Base-by-base conservation (phyloP, 2,888 invertebrate genomes). In the Acrocyrtus sp. region DNA sequence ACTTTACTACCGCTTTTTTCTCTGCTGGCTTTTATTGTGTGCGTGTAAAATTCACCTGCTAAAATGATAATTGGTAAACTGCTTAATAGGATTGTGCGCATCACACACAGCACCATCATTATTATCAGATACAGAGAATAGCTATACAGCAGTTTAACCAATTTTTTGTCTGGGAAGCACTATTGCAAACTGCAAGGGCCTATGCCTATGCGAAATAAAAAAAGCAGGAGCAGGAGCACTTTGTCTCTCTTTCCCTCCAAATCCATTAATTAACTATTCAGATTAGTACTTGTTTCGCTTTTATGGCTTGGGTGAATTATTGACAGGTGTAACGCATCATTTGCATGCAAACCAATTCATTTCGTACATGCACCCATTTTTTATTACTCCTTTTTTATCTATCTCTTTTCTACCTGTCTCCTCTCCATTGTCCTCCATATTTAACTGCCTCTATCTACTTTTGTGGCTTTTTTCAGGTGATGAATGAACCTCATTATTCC, bases 301-400 rank as follows among this genome's bases (percentile, higher is more conserved):
- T 47, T 56, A 19, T 45, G 22, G 26, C 39, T 29, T 17, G n/a
- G 61, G 70, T 70, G 57, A 70, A 63, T 70, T 70, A 70, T 70
- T 70, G 70, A 70, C 63, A 70, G 70, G 70, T 70, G 70, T 63
- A 70, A 24, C 69, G 43, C 62, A 61, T 61, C 68, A 62, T 57
- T 34, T 34, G 34, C 34, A 34, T 34, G 34, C 34, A 34, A 34
- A 34, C 34, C 34, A 34, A 34, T 34, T 34, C 57, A 67, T 68
- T 68, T 68, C 24, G 26, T 45, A 24, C 29, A 45, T 53, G 66
- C 66, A 56, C 56, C 56, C 66, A 57, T 66, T 66, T 66, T 34
- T 34, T 34, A 34, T 34, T 34, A 34, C 34, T 34, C 39, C 39
- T 10, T 39, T 39, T 39, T 10, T 10, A 39, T 39, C 12, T 34